These are phyloP conservation scores for Cancer borealis DNA, from an alignment of 2,888 invertebrate genomes.

Conservation along the genomic window DNA sequence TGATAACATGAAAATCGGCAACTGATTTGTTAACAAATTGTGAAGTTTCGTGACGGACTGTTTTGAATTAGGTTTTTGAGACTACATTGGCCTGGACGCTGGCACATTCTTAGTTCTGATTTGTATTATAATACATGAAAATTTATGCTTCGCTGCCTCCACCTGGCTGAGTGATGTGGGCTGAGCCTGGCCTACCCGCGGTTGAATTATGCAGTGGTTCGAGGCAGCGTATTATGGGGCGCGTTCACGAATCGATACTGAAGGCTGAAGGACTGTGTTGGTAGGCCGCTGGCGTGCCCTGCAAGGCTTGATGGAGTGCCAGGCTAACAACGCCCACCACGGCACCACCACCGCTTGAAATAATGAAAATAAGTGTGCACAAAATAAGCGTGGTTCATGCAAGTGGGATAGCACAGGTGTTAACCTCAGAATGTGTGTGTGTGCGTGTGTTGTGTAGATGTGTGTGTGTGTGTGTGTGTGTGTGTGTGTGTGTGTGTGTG, in stretches of 20 bases:
- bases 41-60: neutral
- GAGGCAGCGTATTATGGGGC: neutral
- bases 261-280: constrained; percentile 5
- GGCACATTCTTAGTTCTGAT: neutral
- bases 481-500: constrained; percentile 45
- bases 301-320: neutral
- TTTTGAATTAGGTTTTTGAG: neutral
- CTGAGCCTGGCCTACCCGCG: neutral
- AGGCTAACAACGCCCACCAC: neutral
- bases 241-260: neutral
- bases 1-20: neutral
- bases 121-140: neutral
- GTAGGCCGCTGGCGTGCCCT: neutral
- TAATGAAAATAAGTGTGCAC: neutral
- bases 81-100: neutral
- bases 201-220: constrained; percentile 13
- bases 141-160: neutral
- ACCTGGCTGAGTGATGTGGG: neutral
- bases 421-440: constrained; percentile 39
- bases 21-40: neutral
- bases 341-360: neutral
- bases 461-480: constrained; percentile 55
- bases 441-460: constrained; percentile 35
- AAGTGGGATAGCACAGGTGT: constrained; percentile 19
- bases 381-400: neutral